Base-by-base conservation (phyloP, 2,797 vertebrate genomes). In the Apogon hyalosoma region DNA sequence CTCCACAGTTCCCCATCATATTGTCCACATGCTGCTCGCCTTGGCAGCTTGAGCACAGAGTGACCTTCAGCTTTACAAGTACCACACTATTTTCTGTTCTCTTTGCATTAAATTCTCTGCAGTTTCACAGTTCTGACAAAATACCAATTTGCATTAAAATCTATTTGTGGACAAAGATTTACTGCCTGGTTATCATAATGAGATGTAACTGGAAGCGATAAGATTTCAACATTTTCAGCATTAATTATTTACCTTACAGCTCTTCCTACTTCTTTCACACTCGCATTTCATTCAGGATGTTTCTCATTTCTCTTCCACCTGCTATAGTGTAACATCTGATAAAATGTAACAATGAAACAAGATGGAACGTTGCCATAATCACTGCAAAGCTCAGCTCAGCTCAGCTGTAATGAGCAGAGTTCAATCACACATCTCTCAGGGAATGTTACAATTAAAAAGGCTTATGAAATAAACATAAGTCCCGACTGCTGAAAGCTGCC, bases 41-140 rank as follows among this genome's bases (percentile, higher is more conserved):
- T 53, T 80, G 67, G 62, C 75, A 73, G 54, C 42, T 63, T 40
- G 24, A 36, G 49, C n/a, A 21, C 31, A 4, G 3, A 49, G 39
- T 78, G 77, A 87, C 86, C 85, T 84, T 86, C 75, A 76, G 42
- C 53, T 43, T 51, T n/a, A 55, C 67, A 70, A 60, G 68, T 48
- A 42, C 33, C 45, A 7, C 11, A 33, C 51, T 16, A 15, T 39
- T 48, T 66, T 49, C 49, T 60, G 2, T 33, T 67, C 48, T 49
- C 16, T 31, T 16, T 3, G 2, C 15, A 47, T 52, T n/a, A 53
- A 57, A 73, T 33, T 33, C 10, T 21, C 12, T 13, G 40, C 39
- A 31, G 1, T 57, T 36, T 48, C 38, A 9, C 33, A 54, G 38
- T 43, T 60, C 41, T 40, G 42, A 68, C 61, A 48, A 58, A 43